Conservation (phyloP, 2,797 vertebrate species). For the Carcharodon carcharias region DNA sequence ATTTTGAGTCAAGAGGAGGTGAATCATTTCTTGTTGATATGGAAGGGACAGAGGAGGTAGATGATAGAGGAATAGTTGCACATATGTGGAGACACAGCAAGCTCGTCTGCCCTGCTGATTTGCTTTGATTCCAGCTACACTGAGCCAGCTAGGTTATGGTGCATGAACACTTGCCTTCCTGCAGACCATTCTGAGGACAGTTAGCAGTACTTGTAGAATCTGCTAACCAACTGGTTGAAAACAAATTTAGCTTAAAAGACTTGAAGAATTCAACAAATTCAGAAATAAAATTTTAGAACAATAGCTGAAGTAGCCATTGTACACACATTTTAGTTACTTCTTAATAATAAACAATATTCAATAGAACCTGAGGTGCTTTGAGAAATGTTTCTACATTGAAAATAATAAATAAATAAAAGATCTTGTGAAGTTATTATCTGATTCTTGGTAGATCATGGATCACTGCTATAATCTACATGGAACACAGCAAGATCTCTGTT, state of each 20-base stretch:
- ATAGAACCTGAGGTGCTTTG: not conserved
- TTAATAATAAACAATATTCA: not conserved
- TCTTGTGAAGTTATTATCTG: not conserved
- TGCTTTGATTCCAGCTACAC: not conserved
- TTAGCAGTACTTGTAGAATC: not conserved
- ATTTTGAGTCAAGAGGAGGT: not conserved
- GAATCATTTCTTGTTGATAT: not conserved
- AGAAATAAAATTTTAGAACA: not conserved
- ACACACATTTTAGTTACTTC: not conserved
- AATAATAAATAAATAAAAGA: not conserved
- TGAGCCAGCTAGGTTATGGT: not conserved
- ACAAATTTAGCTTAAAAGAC: not conserved
- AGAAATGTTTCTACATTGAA: not conserved
- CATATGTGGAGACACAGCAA: not conserved
- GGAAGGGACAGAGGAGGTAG: not conserved
- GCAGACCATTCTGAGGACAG: not conserved
- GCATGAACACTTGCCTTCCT: not conserved
- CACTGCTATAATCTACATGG: slow-evolving; percentile 40
- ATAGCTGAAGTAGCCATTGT: not conserved
- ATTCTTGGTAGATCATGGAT: slow-evolving; percentile 45
- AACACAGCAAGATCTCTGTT: not conserved
- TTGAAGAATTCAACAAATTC: not conserved
- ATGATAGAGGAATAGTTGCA: not conserved
- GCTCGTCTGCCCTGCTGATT: not conserved
- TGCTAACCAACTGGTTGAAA: not conserved